Evolutionary conservation across 2,888 invertebrate species (phyloP).

Genomic region (Harpagoxenus sublaevis): DNA sequence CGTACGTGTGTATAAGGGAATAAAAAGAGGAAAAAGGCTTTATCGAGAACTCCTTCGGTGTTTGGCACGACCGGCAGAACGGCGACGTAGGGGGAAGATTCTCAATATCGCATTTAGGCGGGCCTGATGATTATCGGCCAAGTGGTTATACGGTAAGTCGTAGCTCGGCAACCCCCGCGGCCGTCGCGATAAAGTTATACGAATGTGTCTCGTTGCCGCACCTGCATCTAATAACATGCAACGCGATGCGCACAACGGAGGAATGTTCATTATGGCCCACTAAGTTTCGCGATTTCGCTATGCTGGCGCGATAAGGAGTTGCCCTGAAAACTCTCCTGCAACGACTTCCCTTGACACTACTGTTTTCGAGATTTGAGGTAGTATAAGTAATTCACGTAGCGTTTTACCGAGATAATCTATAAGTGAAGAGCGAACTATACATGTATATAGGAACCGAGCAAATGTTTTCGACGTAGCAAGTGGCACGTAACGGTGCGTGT

Average conservation of each 20-base stretch:
- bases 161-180: not conserved
- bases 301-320: not conserved
- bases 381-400: not conserved
- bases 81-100: slow-evolving; percentile 37
- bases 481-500: slow-evolving; percentile 45
- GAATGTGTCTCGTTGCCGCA: slow-evolving; percentile 5
- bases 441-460: not conserved
- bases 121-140: slow-evolving; percentile 70
- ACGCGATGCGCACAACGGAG: not conserved
- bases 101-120: slow-evolving; percentile 63
- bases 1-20: slow-evolving; percentile 54
- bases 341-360: not conserved
- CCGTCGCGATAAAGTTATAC: slow-evolving; percentile 32
- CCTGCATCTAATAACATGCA: slow-evolving; percentile 16
- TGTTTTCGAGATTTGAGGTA: not conserved
- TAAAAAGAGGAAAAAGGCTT: slow-evolving; percentile 48
- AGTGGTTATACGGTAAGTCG: slow-evolving; percentile 65
- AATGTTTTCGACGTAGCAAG: slow-evolving; percentile 35
- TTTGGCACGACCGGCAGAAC: slow-evolving; percentile 3
- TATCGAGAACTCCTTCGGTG: slow-evolving; percentile 59
- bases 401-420: slow-evolving; percentile 17
- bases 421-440: not conserved
- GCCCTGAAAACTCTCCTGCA: not conserved
- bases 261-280: not conserved
- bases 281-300: slow-evolving; percentile 14